Evolutionary conservation across 1,140 invertebrate genomes (phyloP), one percentile per base, ranked within the genome.

Genomic region (Hylaeus anthracinus): DNA sequence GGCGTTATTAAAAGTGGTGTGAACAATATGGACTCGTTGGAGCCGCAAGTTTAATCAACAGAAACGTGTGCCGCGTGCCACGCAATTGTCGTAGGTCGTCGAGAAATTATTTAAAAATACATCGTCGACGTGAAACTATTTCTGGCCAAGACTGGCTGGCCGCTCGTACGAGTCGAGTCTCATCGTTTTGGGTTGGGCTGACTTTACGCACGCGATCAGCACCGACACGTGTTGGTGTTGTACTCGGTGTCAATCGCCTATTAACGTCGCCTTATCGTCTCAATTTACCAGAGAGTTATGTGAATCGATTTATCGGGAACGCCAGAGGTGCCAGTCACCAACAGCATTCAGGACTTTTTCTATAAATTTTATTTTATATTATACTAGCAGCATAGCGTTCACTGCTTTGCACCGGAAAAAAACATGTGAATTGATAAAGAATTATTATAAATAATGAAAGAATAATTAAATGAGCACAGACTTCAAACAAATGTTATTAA

Each of bases 61-160:
- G 37, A 60, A 58, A 55, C 39, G 15, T 14, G 15, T 14, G 15
- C 15, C 9, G 53, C 63, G 37, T 45, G 45, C 12, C 67, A 37
- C 45, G 67, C 51, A 80, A 83, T 80, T 80, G 81, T 80, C 81
- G 77, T 83, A 83, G 81, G 81, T 80, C 81, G 77, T 83, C 70
- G 65, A 56, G 70, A 74, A 80, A 83, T 83, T 67, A 63, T 83
- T 79, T 83, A 79, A 80, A 83, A 83, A 83, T 73, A 79, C 55
- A 55, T 63, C 71, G 58, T 15, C 56, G 48, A 51, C 51, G 53
- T 39, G 60, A 8, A 56, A 60, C 74, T 81, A 81, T 81, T 81
- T 81, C 79, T 70, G 79, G 39, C 73, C 5, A 61, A 60, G 69
- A 82, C 48, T 43, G 69, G 69, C 76, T 12, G 43, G 41, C 70